Evolutionary conservation across 2,888 invertebrate species (phyloP).

Genomic region (Pyrocoelia pectoralis): DNA sequence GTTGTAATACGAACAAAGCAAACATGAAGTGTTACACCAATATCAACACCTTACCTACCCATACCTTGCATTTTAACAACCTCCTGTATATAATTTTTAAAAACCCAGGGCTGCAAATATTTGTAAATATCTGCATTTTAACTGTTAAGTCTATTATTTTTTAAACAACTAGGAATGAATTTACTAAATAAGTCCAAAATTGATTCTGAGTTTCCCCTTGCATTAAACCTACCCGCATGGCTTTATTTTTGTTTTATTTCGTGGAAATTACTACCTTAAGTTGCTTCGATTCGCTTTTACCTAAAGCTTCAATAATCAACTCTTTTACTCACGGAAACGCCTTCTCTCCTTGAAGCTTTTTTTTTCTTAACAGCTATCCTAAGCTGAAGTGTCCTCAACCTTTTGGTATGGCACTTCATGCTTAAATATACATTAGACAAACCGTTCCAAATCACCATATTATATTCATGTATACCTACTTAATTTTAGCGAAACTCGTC

Average conservation of each 20-base stretch:
- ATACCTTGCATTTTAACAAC: conserved; percentile 30
- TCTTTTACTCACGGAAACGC: neutral
- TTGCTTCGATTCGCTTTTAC: conserved; percentile 22
- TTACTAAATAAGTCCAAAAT: conserved; percentile 35
- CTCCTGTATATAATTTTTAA: conserved; percentile 27
- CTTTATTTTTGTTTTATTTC: conserved; percentile 7
- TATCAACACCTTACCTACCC: conserved; percentile 41
- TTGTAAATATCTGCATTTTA: conserved; percentile 37
- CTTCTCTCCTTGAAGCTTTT: neutral
- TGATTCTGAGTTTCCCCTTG: conserved; percentile 36
- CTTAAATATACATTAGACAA: conserved; percentile 39
- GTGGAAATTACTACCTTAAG: conserved; percentile 13
- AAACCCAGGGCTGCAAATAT: conserved; percentile 46
- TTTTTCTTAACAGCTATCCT: conserved; percentile 21
- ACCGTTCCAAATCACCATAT: conserved; percentile 36
- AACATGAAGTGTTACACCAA: conserved; percentile 60
- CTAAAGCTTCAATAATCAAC: neutral
- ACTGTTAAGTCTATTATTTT: conserved; percentile 9
- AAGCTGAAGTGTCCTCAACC: conserved; percentile 34
- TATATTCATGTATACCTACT: neutral
- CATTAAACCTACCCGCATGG: neutral
- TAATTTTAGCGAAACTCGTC: conserved; percentile 31
- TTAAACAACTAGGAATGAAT: neutral
- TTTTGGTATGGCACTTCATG: conserved; percentile 60
- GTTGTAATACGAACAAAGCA: conserved; percentile 37